A percentile compares a stretch with the other conserved stretches of the same genome.
Conservation (phyloP, 2,888 invertebrate genomes). For the Ischnus inquisitorius region DNA sequence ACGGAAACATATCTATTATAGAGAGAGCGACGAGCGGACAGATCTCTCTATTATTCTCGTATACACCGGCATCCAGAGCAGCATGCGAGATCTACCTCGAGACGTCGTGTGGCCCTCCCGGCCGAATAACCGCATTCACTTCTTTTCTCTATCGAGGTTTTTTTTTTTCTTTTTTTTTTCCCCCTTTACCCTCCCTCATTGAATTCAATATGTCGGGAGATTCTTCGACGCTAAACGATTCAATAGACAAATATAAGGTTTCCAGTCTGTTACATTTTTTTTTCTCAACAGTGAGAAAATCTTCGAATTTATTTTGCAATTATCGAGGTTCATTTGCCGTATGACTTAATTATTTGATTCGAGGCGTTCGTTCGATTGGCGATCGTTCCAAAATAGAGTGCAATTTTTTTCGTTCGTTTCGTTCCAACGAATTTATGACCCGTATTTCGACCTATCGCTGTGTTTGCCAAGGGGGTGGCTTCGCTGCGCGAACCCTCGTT, state of each 20-base stretch:
- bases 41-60: constrained; percentile 70
- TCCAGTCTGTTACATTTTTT: constrained; percentile 53
- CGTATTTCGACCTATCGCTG: constrained; percentile 39
- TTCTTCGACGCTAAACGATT: constrained; percentile 61
- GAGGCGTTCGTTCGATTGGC: constrained; percentile 6
- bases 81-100: constrained; percentile 26
- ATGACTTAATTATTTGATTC: constrained; percentile 61
- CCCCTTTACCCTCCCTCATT: constrained; percentile 25
- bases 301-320: constrained; percentile 50
- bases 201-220: constrained; percentile 47
- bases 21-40: constrained; percentile 57
- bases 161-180: constrained; percentile 36
- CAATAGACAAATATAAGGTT: constrained; percentile 66
- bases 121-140: constrained; percentile 61
- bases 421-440: constrained; percentile 43
- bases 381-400: background rate
- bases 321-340: constrained; percentile 30
- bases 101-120: constrained; percentile 19
- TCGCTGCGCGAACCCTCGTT: constrained; percentile 44
- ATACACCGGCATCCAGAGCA: constrained; percentile 51
- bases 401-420: constrained; percentile 22
- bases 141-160: constrained; percentile 46
- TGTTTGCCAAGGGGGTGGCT: constrained; percentile 59
- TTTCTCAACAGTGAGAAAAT: constrained; percentile 66
- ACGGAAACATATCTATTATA: constrained; percentile 71